A percentile compares a stretch with the other conserved stretches of the same genome.
These are phyloP conservation scores for Sarcophilus harrisii DNA, from an alignment of 2,797 vertebrate genomes.

Conservation along the genomic window DNA sequence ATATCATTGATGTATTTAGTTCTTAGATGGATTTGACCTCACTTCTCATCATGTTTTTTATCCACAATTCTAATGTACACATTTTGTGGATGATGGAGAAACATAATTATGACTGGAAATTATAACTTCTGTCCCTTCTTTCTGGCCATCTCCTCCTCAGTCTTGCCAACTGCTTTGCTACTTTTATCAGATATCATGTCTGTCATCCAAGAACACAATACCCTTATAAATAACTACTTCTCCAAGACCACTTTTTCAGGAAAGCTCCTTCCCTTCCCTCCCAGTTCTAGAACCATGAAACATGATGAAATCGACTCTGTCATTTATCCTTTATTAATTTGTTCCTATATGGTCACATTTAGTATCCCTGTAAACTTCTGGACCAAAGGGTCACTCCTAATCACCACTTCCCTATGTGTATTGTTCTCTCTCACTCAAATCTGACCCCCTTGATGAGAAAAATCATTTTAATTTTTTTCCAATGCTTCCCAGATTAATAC, in stretches of 20 bases:
- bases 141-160: not conserved
- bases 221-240: not conserved
- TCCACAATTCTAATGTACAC: not conserved
- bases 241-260: not conserved
- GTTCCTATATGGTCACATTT: not conserved
- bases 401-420: not conserved
- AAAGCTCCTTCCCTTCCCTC: not conserved
- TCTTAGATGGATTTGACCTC: not conserved
- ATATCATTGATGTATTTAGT: not conserved
- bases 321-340: not conserved
- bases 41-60: not conserved
- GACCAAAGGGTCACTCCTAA: not conserved
- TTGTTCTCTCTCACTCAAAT: not conserved
- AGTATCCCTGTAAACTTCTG: not conserved
- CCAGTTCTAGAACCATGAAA: not conserved
- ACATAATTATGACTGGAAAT: not conserved
- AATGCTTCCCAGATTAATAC: not conserved
- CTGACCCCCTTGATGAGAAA: not conserved
- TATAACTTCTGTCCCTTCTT: not conserved
- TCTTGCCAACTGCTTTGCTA: not conserved
- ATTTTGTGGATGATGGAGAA: not conserved
- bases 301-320: not conserved
- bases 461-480: not conserved
- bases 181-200: not conserved
- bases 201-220: not conserved